phyloP scores from a whole-genome alignment of 2,797 vertebrate species.

The Mormyrus hasselquistii region DNA sequence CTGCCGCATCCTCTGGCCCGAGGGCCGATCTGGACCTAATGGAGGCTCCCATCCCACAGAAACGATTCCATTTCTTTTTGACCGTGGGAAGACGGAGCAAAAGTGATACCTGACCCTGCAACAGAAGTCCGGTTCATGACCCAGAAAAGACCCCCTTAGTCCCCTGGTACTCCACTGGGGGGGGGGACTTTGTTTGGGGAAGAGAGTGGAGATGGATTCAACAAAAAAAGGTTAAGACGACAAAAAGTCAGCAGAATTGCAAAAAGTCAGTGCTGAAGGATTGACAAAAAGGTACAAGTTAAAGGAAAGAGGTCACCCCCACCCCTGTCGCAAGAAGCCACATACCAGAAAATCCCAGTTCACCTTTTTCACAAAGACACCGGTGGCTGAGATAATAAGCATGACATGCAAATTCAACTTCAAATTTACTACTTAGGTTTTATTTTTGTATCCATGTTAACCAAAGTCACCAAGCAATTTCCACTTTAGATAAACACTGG shows the following conservation, averaged over 20 bases:
- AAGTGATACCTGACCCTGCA: constrained; percentile 38
- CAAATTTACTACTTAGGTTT: constrained; percentile 11
- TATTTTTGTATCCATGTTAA: constrained; percentile 8
- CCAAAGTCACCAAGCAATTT: neutral
- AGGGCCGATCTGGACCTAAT: constrained; percentile 22
- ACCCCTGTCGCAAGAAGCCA: neutral
- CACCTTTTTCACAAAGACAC: neutral
- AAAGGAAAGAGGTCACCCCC: neutral
- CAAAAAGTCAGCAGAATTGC: neutral
- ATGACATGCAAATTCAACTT: constrained; percentile 12
- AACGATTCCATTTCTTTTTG: constrained; percentile 29
- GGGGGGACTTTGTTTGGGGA: neutral
- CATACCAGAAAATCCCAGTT: neutral
- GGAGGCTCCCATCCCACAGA: constrained; percentile 30
- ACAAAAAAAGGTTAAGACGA: neutral
- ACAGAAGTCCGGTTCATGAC: constrained; percentile 34
- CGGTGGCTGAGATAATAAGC: neutral
- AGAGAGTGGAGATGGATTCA: neutral
- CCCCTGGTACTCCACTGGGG: constrained; percentile 22
- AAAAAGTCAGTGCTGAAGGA: neutral
- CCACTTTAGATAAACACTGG: neutral
- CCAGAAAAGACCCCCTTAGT: constrained; percentile 23
- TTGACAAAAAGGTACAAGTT: neutral
- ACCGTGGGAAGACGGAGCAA: constrained; percentile 38
- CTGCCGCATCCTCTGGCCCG: constrained; percentile 23